Evolutionary conservation across 1,140 invertebrate genomes (phyloP), one percentile per base, ranked within the genome.

Genomic region (Drosophila pandora): DNA sequence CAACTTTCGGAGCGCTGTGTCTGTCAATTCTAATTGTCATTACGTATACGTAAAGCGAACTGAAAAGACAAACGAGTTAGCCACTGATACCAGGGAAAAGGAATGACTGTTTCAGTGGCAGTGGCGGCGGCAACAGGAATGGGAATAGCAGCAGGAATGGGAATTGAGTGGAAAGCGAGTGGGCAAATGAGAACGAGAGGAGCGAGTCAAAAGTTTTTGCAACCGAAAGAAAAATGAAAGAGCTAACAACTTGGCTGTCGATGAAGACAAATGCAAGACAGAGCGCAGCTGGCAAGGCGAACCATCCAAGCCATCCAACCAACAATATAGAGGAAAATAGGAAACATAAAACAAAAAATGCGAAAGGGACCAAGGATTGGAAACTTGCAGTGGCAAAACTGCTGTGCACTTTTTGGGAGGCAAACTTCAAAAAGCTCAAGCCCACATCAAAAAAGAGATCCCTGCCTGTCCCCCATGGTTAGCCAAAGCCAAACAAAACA

Each of bases 11-110:
- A 41, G 67, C 52, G 52, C 67, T 69, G 32, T 68, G 79, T 83
- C 81, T 88, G 83, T 88, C 83, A 88, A 88, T 88, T 88, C 83
- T 88, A 88, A 88, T 88, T 88, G 83, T 88, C 83, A 88, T 88
- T 88, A 88, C 79, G 83, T 87, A 88, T 88, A 83, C 83, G 83
- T 83, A 88, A 83, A 79, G 83, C 75, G 79, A 70, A 76, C 61
- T 68, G 79, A 76, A 75, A 77, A 88, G 83, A 88, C 83, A 88
- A 88, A 88, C 83, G 83, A 88, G 83, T 79, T 87, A 83, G 83
- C 83, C 84, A 83, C 79, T 88, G 83, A 87, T 87, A 88, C 83
- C 43, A 59, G 68, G 47, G 63, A 28, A 43, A 54, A 10, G 21
- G 43, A 47, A 47, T 47, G 43, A 22, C 43, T 10, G 17, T 60